A percentile compares a stretch with the other conserved stretches of the same genome.
Conservation (phyloP, 2,113 vertebrate species). For the Tychaedon coryphoeus region DNA sequence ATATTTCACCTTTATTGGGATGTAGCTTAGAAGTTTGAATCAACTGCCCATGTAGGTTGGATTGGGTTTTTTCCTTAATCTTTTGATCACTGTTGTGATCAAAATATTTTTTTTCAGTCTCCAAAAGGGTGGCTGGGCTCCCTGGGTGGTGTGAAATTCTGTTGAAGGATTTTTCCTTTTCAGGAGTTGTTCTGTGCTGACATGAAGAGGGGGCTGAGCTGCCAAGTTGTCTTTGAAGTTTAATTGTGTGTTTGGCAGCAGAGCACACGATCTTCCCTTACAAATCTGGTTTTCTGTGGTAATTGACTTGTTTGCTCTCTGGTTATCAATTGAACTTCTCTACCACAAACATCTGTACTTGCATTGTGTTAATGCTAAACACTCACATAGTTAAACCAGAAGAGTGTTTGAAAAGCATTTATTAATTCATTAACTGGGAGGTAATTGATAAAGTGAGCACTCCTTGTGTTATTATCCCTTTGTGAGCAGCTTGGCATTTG, state of each 20-base stretch:
- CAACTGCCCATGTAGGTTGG: background rate
- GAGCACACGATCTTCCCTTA: slow-evolving; percentile 59
- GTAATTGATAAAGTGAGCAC: slow-evolving; percentile 8
- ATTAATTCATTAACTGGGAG: slow-evolving; percentile 53
- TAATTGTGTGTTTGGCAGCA: slow-evolving; percentile 67
- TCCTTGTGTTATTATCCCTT: background rate
- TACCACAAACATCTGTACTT: slow-evolving; percentile 66
- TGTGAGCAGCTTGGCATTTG: slow-evolving; percentile 6
- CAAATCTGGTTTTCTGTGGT: slow-evolving; percentile 61
- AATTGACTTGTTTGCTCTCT: slow-evolving; percentile 69
- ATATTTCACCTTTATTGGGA: background rate
- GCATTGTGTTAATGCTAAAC: slow-evolving; percentile 47
- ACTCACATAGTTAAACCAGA: slow-evolving; percentile 20
- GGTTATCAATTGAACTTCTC: slow-evolving; percentile 65
- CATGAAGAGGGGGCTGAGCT: slow-evolving; percentile 21
- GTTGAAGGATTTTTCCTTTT: slow-evolving; percentile 13
- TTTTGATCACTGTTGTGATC: background rate
- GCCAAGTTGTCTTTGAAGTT: slow-evolving; percentile 64
- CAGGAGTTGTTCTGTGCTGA: slow-evolving; percentile 19
- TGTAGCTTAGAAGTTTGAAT: background rate
- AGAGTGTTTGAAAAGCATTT: slow-evolving; percentile 40
- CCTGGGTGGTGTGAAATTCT: slow-evolving; percentile 17
- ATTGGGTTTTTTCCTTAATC: background rate
- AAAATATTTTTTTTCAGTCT: background rate
- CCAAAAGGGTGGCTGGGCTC: background rate